Evolutionary conservation across 2,888 invertebrate species (phyloP), one percentile per base, ranked within the genome.

Genomic region (Agriopis leucophaearia): DNA sequence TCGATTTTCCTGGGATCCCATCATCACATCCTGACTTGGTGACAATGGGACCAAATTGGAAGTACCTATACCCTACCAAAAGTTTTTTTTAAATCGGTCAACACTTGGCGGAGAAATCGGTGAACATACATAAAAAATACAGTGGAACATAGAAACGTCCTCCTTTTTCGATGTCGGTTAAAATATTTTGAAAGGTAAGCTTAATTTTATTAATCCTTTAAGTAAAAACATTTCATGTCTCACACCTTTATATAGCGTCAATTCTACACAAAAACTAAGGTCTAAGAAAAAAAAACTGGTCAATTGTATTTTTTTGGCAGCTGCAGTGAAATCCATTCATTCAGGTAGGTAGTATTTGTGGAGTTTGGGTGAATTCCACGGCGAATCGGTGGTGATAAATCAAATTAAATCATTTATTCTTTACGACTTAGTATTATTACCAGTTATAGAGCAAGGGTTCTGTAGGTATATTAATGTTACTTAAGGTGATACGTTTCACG

Each of bases 371-470:
- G 27, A 40, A 59, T 59, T 59, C 59, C 59, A 48, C 18, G n/a
- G 40, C n/a, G 50, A 38, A 59, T 50, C 58, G 12, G 45, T 40
- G 48, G 42, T 36, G 57, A 64, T 64, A 48, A 51, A 64, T 61
- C 64, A 75, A 77, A 77, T 75, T 69, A 77, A 74, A 75, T 75
- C 74, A 74, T 74, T 76, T 66, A 70, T 73, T 68, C 55, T 63
- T 62, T 55, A 48, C 45, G 55, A 63, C 12, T 48, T 58, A 38
- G 7, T 18, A 27, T 55, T 42, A 42, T n/a, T 45, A 12, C 27
- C 9, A 1, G 0, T 35, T 27, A 9, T 57, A 35, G 27, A 8
- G 8, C 6, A 18, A 16, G 3, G 55, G 55, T 55, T 55, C 55
- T 42, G 55, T 42, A 42, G 10, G 4, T 54, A 16, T 9, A 16